phyloP scores from a whole-genome alignment of 2,797 vertebrate genomes.

The Chrysocyon brachyurus region DNA sequence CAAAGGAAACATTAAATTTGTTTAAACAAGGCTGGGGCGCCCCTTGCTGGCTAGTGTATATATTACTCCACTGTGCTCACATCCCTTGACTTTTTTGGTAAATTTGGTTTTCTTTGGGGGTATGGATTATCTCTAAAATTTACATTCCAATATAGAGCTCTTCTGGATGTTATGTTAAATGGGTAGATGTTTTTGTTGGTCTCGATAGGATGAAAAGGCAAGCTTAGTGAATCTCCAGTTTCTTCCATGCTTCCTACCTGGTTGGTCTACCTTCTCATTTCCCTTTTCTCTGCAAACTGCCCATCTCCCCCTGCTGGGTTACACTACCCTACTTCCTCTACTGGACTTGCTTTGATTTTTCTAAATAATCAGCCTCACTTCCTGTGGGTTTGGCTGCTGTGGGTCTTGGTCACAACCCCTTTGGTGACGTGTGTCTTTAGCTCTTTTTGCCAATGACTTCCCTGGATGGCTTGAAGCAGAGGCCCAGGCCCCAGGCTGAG shows the following conservation, averaged over 20 bases:
- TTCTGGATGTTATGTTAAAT: not conserved
- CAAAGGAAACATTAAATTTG: conserved; percentile 34
- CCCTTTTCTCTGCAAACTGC: not conserved
- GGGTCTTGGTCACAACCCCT: not conserved
- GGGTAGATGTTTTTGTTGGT: not conserved
- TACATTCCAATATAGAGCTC: not conserved
- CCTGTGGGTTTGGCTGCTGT: not conserved
- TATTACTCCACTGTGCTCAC: not conserved
- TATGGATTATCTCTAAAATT: conserved; percentile 31
- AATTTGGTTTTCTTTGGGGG: not conserved
- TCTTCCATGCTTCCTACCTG: not conserved
- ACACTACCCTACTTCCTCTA: not conserved
- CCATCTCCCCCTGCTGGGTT: not conserved
- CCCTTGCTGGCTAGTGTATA: not conserved
- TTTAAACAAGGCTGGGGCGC: not conserved
- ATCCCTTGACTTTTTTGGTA: conserved; percentile 61
- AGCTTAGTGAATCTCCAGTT: not conserved
- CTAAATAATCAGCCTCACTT: not conserved
- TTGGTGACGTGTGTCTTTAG: not conserved
- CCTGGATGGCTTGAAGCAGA: not conserved
- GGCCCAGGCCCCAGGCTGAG: not conserved
- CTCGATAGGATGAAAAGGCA: not conserved
- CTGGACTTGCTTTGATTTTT: not conserved
- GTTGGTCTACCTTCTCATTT: not conserved
- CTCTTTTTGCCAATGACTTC: conserved; percentile 4